phyloP scores from a whole-genome alignment of 2,113 vertebrate genomes.

The Zosterops pallidus region DNA sequence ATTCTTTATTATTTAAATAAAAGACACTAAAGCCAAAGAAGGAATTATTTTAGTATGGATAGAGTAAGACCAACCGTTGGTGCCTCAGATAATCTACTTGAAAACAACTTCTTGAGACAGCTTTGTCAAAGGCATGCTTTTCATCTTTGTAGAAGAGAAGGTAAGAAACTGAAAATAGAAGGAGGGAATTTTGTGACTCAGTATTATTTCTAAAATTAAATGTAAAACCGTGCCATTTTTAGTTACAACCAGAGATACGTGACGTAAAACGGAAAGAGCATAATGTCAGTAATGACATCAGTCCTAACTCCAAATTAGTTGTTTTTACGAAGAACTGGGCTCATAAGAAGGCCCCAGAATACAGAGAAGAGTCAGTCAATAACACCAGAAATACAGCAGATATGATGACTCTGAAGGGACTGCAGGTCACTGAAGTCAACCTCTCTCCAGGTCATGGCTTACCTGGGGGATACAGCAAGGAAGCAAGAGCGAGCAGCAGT shows the following conservation, averaged over 20 bases:
- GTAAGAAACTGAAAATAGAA: not conserved
- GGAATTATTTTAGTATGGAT: not conserved
- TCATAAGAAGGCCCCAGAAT: not conserved
- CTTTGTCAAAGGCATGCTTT: not conserved
- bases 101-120: not conserved
- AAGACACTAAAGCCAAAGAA: not conserved
- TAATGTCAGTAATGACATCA: constrained; percentile 47
- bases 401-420: not conserved
- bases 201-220: constrained; percentile 23
- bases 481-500: not conserved
- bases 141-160: not conserved
- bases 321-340: not conserved
- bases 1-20: not conserved
- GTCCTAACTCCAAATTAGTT: not conserved
- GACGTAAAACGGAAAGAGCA: not conserved
- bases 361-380: not conserved
- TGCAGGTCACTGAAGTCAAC: not conserved
- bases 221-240: constrained; percentile 3
- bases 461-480: not conserved
- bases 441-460: not conserved
- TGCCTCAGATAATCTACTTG: not conserved
- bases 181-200: constrained; percentile 9
- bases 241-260: not conserved
- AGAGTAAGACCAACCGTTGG: not conserved
- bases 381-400: not conserved